These are phyloP conservation scores for Aradus depressus DNA, from an alignment of 2,888 invertebrate genomes.

Conservation along the genomic window DNA sequence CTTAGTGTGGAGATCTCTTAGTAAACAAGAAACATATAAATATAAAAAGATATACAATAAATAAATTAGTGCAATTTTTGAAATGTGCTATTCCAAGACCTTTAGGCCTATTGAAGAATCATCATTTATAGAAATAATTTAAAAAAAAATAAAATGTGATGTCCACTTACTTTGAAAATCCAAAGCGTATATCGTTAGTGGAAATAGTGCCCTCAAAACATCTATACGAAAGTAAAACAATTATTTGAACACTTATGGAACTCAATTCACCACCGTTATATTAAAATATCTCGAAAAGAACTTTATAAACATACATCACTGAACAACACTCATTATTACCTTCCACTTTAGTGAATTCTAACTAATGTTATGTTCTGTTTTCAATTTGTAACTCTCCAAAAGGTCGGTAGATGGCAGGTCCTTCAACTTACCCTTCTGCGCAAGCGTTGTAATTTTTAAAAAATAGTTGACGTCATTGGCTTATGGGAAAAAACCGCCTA, in stretches of 20 bases:
- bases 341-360: slow-evolving; percentile 17
- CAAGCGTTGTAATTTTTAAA: slow-evolving; percentile 9
- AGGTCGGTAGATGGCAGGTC: slow-evolving; percentile 9
- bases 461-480: slow-evolving; percentile 14
- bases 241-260: slow-evolving; percentile 1
- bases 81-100: no score
- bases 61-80: no score
- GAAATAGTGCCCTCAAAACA: slow-evolving; percentile 1
- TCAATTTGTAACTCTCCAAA: slow-evolving; percentile 9
- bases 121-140: no score
- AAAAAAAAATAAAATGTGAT: no score
- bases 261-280: background rate
- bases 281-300: background rate
- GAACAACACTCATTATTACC: slow-evolving; percentile 9
- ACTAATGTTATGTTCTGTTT: slow-evolving; percentile 17
- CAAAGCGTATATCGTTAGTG: slow-evolving; percentile 1
- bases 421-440: background rate
- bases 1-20: no score
- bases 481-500: slow-evolving; percentile 16
- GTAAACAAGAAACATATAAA: no score
- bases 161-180: slow-evolving; percentile 6
- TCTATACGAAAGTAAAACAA: background rate
- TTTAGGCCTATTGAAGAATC: no score
- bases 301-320: slow-evolving; percentile 2
- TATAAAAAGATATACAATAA: no score